Percentiles rank a stretch among this genome's conserved stretches.
These are phyloP conservation scores for Phocoena phocoena DNA, from an alignment of 2,113 vertebrate species.

Conservation along the genomic window DNA sequence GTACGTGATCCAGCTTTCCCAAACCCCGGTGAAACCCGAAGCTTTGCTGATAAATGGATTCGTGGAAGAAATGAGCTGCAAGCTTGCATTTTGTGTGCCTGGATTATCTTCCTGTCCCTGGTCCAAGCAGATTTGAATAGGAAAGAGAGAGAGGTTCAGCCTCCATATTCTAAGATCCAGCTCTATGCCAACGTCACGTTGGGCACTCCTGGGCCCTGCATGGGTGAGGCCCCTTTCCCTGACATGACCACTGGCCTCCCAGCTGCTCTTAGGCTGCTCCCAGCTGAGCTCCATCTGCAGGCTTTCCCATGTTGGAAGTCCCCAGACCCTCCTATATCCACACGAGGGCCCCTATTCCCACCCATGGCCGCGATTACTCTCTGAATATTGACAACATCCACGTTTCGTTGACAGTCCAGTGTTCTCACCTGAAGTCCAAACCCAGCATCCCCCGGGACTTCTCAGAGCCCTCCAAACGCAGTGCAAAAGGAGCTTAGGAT, in stretches of 20 bases:
- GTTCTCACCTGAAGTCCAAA: not conserved
- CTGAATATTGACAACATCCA: not conserved
- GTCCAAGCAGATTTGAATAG: not conserved
- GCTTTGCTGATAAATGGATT: slow-evolving; percentile 42
- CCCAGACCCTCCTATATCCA: not conserved
- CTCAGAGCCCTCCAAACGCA: not conserved
- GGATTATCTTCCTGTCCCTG: not conserved
- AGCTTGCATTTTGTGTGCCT: not conserved
- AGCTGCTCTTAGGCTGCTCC: not conserved
- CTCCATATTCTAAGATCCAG: not conserved
- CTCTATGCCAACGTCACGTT: not conserved
- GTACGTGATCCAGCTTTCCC: not conserved
- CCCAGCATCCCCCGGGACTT: no score
- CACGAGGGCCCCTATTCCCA: not conserved
- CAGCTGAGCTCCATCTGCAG: not conserved
- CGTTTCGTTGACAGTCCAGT: not conserved
- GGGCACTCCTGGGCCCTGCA: not conserved
- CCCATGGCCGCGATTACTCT: not conserved
- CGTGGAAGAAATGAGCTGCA: not conserved
- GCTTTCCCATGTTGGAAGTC: not conserved
- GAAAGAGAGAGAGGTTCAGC: not conserved
- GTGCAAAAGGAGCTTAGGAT: not conserved
- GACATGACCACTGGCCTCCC: not conserved
- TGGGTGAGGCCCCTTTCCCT: not conserved
- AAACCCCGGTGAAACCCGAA: not conserved